phyloP scores from a whole-genome alignment of 2,797 vertebrate genomes.

The Chloroceryle inda region DNA sequence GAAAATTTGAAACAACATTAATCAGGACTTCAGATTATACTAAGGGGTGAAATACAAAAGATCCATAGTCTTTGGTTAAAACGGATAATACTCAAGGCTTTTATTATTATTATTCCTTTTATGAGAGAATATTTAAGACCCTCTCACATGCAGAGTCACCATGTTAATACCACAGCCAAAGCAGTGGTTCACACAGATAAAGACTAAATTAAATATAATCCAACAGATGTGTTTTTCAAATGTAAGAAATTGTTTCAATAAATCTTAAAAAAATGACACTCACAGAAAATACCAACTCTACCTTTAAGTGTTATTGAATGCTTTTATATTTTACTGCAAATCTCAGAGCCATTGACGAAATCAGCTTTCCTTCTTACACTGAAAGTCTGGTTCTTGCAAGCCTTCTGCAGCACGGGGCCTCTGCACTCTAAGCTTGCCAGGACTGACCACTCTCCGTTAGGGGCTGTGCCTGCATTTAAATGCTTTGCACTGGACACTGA shows the following conservation, averaged over 20 bases:
- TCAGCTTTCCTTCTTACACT: neutral
- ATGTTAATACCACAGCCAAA: conserved; percentile 28
- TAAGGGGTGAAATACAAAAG: neutral
- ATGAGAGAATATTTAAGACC: conserved; percentile 56
- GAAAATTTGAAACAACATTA: conserved; percentile 17
- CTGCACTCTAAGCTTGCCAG: neutral
- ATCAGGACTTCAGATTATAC: neutral
- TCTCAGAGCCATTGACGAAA: neutral
- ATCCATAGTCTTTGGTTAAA: conserved; percentile 24
- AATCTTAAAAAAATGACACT: neutral
- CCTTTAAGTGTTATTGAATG: neutral
- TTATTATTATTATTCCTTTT: conserved; percentile 18
- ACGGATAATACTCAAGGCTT: conserved; percentile 28
- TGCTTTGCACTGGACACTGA: neutral
- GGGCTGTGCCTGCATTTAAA: rapidly evolving
- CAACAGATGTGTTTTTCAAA: neutral
- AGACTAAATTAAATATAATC: conserved; percentile 35
- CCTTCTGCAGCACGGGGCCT: neutral
- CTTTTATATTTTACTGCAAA: neutral
- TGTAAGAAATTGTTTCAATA: conserved; percentile 15
- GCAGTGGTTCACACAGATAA: conserved; percentile 23
- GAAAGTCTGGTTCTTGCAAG: neutral
- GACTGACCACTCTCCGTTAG: neutral
- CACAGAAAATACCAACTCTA: conserved; percentile 8
- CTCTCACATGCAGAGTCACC: conserved; percentile 46